Conservation (phyloP, 2,113 vertebrate species). For the Macrotis lagotis region DNA sequence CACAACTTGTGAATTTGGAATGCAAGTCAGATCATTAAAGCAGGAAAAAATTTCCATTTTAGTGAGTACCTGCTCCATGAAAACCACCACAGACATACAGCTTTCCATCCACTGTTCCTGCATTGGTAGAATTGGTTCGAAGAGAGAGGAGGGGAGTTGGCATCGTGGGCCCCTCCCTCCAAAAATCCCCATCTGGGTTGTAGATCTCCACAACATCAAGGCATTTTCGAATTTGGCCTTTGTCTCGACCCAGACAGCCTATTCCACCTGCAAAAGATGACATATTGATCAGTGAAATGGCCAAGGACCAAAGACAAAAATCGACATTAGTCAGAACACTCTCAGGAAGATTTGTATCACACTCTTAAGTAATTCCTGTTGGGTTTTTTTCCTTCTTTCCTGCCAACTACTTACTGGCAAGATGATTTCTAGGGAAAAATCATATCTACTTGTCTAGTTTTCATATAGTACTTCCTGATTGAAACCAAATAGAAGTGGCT, state of each 20-base stretch:
- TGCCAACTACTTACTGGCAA: slow-evolving; percentile 20
- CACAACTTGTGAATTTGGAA: background rate
- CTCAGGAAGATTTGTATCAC: background rate
- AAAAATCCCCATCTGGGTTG: slow-evolving; percentile 92
- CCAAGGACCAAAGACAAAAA: background rate
- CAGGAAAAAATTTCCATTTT: background rate
- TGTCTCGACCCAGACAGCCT: slow-evolving; percentile 92
- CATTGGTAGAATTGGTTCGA: slow-evolving; percentile 88
- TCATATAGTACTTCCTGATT: background rate
- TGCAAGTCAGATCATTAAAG: background rate
- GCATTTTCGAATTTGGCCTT: slow-evolving; percentile 94
- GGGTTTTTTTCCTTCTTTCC: slow-evolving; percentile 3
- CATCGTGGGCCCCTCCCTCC: slow-evolving; percentile 92
- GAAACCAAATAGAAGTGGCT: background rate
- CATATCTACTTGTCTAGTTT: background rate
- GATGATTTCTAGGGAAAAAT: slow-evolving; percentile 40
- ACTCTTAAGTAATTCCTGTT: background rate
- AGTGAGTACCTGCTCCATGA: slow-evolving; percentile 91
- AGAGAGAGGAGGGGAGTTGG: slow-evolving; percentile 92
- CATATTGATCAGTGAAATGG: background rate
- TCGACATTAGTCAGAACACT: fast-evolving
- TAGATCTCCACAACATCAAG: slow-evolving; percentile 95
- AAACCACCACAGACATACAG: slow-evolving; percentile 97
- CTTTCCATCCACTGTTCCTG: slow-evolving; percentile 92
- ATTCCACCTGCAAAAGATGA: slow-evolving; percentile 90